These are phyloP conservation scores for Xanthia icteritia DNA, from an alignment of 2,888 invertebrate species.

Conservation along the genomic window DNA sequence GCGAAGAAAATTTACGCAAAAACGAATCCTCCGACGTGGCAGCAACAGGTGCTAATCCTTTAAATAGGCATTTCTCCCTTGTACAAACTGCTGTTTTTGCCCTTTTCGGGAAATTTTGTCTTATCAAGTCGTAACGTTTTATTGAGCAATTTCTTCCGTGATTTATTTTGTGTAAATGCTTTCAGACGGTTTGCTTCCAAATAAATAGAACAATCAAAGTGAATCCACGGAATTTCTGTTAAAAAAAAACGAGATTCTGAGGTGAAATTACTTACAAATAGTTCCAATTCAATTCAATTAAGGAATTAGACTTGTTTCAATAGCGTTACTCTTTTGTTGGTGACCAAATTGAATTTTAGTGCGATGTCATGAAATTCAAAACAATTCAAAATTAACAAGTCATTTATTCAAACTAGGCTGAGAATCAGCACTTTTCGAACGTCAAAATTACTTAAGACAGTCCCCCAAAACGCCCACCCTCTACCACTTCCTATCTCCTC, in stretches of 20 bases:
- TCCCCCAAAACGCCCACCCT: too few relatives aligned
- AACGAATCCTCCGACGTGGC: conserved; percentile 20
- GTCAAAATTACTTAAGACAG: too few relatives aligned
- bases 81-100: conserved; percentile 36
- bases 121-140: conserved; percentile 61
- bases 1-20: conserved; percentile 37
- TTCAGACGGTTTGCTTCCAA: conserved; percentile 26
- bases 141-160: conserved; percentile 52
- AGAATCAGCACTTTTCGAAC: too few relatives aligned
- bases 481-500: too few relatives aligned
- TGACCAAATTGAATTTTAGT: neutral
- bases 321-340: neutral
- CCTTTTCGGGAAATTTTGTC: conserved; percentile 47
- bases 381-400: too few relatives aligned
- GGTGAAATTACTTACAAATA: neutral
- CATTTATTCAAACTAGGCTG: too few relatives aligned
- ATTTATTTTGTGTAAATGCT: conserved; percentile 50
- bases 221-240: conserved; percentile 13
- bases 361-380: neutral
- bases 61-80: conserved; percentile 30
- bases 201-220: conserved; percentile 41
- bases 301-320: neutral
- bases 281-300: conserved; percentile 2
- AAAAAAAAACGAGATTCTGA: neutral
- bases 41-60: conserved; percentile 62